Evolutionary conservation across 2,888 invertebrate genomes (phyloP).

Genomic region (Zygaena filipendulae): DNA sequence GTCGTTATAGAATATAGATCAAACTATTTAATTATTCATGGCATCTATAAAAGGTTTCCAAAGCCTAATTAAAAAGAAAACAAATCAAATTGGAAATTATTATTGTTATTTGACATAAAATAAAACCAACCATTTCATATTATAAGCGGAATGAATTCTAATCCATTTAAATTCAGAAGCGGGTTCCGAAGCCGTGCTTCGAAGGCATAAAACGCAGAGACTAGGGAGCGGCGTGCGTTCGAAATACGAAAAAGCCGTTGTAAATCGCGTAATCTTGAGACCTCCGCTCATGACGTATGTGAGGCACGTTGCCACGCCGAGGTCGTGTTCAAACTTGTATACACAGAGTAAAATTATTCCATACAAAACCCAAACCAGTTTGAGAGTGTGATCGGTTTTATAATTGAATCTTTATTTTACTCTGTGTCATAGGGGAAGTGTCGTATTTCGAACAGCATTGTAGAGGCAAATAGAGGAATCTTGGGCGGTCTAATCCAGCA

Average conservation of each 20-base stretch:
- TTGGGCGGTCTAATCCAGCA: slow-evolving; percentile 64
- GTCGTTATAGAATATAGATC: too few species aligned
- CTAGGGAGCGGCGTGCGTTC: slow-evolving; percentile 30
- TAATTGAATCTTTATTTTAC: slow-evolving; percentile 13
- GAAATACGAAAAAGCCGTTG: slow-evolving; percentile 59
- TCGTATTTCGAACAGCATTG: slow-evolving; percentile 27
- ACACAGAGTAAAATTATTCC: slow-evolving; percentile 25
- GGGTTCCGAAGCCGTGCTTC: slow-evolving; percentile 28
- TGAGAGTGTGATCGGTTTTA: not conserved
- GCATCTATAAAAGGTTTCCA: too few species aligned
- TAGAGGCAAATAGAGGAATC: slow-evolving; percentile 55
- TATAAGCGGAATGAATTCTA: too few species aligned
- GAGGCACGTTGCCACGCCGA: slow-evolving; percentile 45
- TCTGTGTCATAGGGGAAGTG: slow-evolving; percentile 22
- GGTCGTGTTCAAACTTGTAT: slow-evolving; percentile 42
- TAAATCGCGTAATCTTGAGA: slow-evolving; percentile 65
- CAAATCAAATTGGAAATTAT: too few species aligned
- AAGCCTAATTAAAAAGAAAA: too few species aligned
- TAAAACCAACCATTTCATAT: too few species aligned
- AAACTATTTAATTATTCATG: too few species aligned
- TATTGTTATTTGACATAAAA: too few species aligned
- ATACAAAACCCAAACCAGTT: not conserved
- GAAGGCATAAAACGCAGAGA: slow-evolving; percentile 48
- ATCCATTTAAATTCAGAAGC: slow-evolving; percentile 51
- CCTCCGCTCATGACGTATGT: slow-evolving; percentile 60